phyloP scores from a whole-genome alignment of 1,140 invertebrate genomes.

The Ylistrum balloti region DNA sequence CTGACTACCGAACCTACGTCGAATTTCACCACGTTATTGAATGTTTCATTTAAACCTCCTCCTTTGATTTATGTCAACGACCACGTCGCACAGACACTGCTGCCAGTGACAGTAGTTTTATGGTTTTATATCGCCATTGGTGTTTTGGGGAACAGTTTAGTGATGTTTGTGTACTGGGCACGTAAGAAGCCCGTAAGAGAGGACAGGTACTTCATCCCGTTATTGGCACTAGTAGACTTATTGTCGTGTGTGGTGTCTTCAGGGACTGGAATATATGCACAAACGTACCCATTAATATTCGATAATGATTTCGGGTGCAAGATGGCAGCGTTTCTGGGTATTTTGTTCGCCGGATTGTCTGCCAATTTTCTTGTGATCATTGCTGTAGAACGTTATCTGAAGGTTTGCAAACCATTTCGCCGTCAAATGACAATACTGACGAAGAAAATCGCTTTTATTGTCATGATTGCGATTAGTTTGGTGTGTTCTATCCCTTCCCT shows the following conservation, averaged over 20 bases:
- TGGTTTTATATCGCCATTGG: constrained; percentile 37
- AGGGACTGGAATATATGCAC: not conserved
- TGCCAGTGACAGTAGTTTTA: not conserved
- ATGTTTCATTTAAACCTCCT: not conserved
- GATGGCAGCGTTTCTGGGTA: constrained; percentile 15
- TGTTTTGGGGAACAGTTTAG: constrained; percentile 44
- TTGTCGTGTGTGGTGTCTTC: constrained; percentile 1
- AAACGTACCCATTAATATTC: constrained; percentile 36
- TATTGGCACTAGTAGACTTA: constrained; percentile 42
- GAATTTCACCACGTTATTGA: not conserved
- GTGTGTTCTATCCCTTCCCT: not conserved
- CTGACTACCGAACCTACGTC: not conserved
- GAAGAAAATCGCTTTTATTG: not conserved
- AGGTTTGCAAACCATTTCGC: constrained; percentile 34
- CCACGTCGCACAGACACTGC: not conserved
- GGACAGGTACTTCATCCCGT: constrained; percentile 48
- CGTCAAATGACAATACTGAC: not conserved
- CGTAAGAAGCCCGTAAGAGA: not conserved
- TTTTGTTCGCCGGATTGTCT: constrained; percentile 44
- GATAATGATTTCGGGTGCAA: not conserved
- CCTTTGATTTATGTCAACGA: not conserved
- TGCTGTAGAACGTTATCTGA: constrained; percentile 34
- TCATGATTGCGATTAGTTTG: constrained; percentile 3
- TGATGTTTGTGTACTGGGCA: constrained; percentile 42
- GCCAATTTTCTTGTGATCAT: constrained; percentile 18